Evolutionary conservation across 2,113 vertebrate species (phyloP).

Genomic region (Callospermophilus lateralis): DNA sequence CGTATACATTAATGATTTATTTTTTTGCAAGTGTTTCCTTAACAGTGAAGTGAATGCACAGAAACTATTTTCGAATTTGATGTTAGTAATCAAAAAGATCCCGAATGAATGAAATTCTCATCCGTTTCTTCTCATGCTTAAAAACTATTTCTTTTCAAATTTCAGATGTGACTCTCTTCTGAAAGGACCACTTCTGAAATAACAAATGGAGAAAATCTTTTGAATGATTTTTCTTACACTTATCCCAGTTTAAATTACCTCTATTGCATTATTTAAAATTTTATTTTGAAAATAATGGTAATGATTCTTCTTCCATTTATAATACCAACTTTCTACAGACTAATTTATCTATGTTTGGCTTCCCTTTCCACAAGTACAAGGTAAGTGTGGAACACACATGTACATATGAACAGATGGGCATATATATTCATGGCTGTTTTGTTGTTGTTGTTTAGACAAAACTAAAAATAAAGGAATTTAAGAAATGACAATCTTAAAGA

Average conservation of each 20-base stretch:
- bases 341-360: not conserved
- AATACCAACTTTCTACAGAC: conserved; percentile 12
- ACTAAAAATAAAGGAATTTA: not conserved
- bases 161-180: not conserved
- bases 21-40: not conserved
- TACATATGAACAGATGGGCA: conserved; percentile 54
- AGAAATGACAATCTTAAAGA: conserved; percentile 56
- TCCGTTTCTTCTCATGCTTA: not conserved
- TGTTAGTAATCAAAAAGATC: not conserved
- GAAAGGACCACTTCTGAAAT: not conserved
- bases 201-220: not conserved
- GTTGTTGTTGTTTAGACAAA: conserved; percentile 49
- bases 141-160: not conserved
- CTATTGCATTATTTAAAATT: not conserved
- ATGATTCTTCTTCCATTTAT: not conserved
- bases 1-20: not conserved
- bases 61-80: not conserved
- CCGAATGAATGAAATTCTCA: not conserved
- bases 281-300: not conserved
- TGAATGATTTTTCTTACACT: not conserved
- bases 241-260: not conserved
- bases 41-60: not conserved
- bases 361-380: conserved; percentile 58
- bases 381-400: conserved; percentile 3
- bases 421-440: conserved; percentile 32